Base-by-base conservation (phyloP, 2,797 vertebrate species). In the Tinamus major region DNA sequence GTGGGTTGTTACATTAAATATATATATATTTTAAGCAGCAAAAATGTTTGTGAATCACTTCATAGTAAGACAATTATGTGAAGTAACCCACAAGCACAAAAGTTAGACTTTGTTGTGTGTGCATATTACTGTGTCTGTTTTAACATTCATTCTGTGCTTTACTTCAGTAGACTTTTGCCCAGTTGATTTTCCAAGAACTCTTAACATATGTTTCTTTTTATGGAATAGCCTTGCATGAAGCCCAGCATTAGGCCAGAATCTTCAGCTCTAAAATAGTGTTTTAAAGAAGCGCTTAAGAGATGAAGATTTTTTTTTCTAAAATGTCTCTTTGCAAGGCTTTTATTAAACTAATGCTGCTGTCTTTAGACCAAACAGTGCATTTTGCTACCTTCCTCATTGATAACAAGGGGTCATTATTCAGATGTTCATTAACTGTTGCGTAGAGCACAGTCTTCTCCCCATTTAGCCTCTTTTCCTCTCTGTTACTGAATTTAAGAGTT, bases 21-120 rank as follows among this genome's bases (percentile, higher is more conserved):
- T 24, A 49, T 26, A 49, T 49, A 49, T 3, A 8, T 39, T 89
- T 90, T 51, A 68, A 44, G 41, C 64, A 68, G 31, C 24, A 93
- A 77, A 14, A 71, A 53, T 74, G 24, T 87, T 94, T 94, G 41
- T 76, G 33, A 75, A 88, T 67, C 58, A 80, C 12, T 74, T 23
- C 64, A 6, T 85, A 63, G 56, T 64, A 51, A 23, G 33, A 1
- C 24, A 79, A 33, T 74, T 82, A 37, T n/a, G 8, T 89, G 85
- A 83, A 92, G 71, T 72, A 81, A 79, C 12, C 29, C 37, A 85
- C 44, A 76, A 79, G 70, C 33, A 59, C 42, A 59, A 86, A 56
- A 88, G 35, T 62, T 86, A 82, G 85, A 65, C 13, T 20, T 65
- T 93, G 23, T 27, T 55, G 2, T 59, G 6, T 2, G 1, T 88